Evolutionary conservation across 2,888 invertebrate species (phyloP).

Genomic region (Panorpa germanica): DNA sequence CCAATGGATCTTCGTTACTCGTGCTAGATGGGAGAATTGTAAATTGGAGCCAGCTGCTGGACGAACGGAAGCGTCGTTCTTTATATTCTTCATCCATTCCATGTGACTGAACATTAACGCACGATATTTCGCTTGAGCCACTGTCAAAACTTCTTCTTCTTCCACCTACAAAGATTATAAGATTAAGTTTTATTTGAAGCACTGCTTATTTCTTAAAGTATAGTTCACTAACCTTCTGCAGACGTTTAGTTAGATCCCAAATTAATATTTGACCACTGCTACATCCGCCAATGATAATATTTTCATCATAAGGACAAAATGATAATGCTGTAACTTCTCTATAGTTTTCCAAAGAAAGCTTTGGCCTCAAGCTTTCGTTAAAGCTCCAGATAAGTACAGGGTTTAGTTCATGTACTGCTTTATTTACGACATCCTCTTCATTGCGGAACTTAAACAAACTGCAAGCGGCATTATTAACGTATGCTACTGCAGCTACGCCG

Average conservation of each 20-base stretch:
- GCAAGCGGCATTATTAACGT: constrained; percentile 35
- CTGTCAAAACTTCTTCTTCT: constrained; percentile 35
- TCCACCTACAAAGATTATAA: too few relatives aligned
- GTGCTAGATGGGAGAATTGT: constrained; percentile 36
- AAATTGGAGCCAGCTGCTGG: constrained; percentile 41
- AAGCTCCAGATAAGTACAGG: constrained; percentile 60
- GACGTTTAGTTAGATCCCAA: constrained; percentile 47
- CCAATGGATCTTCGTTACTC: constrained; percentile 50
- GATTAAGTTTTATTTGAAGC: too few relatives aligned
- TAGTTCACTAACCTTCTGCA: too few relatives aligned
- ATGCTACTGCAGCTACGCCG: constrained; percentile 47
- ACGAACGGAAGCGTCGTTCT: constrained; percentile 33
- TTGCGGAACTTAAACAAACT: constrained; percentile 22
- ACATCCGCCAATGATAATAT: constrained; percentile 50
- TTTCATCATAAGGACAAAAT: constrained; percentile 49
- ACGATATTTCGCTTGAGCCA: constrained; percentile 40
- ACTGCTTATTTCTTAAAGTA: too few relatives aligned
- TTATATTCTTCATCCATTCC: constrained; percentile 46
- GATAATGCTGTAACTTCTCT: constrained; percentile 43
- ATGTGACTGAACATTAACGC: constrained; percentile 38
- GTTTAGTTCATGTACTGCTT: constrained; percentile 39
- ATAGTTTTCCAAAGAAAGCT: constrained; percentile 44
- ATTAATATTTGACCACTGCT: constrained; percentile 49
- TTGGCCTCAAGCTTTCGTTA: constrained; percentile 45
- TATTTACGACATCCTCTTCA: constrained; percentile 28